Percentiles rank a stretch among this genome's conserved stretches.
These are phyloP conservation scores for Eristalis tenax DNA, from an alignment of 2,888 invertebrate species.

Conservation along the genomic window DNA sequence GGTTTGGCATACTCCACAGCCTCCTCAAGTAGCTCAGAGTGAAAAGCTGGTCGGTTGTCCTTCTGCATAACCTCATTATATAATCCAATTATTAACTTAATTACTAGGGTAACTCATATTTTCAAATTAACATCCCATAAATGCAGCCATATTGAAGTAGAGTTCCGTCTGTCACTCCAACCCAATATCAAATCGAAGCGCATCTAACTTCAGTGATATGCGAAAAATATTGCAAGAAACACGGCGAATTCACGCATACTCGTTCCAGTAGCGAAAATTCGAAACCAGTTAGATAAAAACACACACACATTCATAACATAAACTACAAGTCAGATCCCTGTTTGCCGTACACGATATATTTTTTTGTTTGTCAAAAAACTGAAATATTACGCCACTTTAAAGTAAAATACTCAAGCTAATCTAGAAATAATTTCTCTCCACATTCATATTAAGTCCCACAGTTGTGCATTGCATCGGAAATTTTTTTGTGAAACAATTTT, in stretches of 20 bases:
- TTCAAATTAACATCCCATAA: not conserved
- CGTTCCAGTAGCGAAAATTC: constrained; percentile 55
- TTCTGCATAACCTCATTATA: too few species aligned
- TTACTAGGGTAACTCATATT: too few species aligned
- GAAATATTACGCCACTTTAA: constrained; percentile 58
- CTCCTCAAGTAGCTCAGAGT: too few species aligned
- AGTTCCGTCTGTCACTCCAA: constrained; percentile 20
- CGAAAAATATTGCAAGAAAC: constrained; percentile 47
- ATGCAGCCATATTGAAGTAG: not conserved
- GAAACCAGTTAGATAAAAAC: constrained; percentile 47
- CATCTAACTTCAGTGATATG: constrained; percentile 37
- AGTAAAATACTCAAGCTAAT: constrained; percentile 48
- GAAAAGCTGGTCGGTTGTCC: too few species aligned
- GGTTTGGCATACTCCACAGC: too few species aligned
- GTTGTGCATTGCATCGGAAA: constrained; percentile 13
- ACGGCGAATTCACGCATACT: constrained; percentile 53
- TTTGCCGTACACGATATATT: constrained; percentile 55
- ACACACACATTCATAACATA: constrained; percentile 31
- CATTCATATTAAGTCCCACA: not conserved
- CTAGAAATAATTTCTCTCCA: constrained; percentile 6
- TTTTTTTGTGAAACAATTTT: not conserved
- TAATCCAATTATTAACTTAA: too few species aligned
- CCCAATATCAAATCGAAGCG: not conserved
- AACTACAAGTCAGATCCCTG: constrained; percentile 52
- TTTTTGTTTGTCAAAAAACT: constrained; percentile 39